phyloP scores from a whole-genome alignment of 2,888 invertebrate genomes.

The Diaphora mendica region DNA sequence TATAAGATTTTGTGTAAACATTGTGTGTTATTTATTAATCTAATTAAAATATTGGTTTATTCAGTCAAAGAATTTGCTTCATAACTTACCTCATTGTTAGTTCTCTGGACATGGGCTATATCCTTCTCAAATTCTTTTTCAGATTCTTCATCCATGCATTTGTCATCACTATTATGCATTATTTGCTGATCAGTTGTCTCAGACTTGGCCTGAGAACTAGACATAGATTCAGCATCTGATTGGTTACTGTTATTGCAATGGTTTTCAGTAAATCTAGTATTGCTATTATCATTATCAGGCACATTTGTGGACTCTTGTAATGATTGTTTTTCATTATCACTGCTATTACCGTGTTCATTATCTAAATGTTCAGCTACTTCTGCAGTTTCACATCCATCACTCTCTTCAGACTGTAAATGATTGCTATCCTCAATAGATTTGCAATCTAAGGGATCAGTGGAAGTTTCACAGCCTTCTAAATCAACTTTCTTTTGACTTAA shows the following conservation, averaged over 20 bases:
- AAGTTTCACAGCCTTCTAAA: conserved; percentile 44
- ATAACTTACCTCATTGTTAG: conserved; percentile 37
- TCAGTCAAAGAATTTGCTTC: not conserved
- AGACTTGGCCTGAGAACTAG: conserved; percentile 51
- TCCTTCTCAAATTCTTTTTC: conserved; percentile 35
- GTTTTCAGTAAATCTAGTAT: conserved; percentile 46
- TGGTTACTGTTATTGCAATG: conserved; percentile 61
- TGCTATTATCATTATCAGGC: conserved; percentile 47
- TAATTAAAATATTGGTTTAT: not conserved
- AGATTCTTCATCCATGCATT: conserved; percentile 39
- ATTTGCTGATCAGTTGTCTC: conserved; percentile 46
- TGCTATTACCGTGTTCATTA: conserved; percentile 43
- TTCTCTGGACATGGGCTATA: conserved; percentile 29
- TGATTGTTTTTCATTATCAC: conserved; percentile 34
- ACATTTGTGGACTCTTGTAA: conserved; percentile 30
- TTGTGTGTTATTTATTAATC: too few species aligned
- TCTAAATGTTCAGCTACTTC: conserved; percentile 35
- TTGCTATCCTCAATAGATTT: conserved; percentile 53
- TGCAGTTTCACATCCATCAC: conserved; percentile 26
- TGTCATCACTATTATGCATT: conserved; percentile 39
- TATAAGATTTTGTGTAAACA: not conserved
- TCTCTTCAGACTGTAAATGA: conserved; percentile 45
- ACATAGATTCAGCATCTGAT: conserved; percentile 52
- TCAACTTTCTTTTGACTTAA: conserved; percentile 45
- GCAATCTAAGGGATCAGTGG: conserved; percentile 52